A percentile compares a stretch with the other conserved stretches of the same genome.
These are phyloP conservation scores for Anaspis maculata DNA, from an alignment of 2,888 invertebrate genomes.

Conservation along the genomic window DNA sequence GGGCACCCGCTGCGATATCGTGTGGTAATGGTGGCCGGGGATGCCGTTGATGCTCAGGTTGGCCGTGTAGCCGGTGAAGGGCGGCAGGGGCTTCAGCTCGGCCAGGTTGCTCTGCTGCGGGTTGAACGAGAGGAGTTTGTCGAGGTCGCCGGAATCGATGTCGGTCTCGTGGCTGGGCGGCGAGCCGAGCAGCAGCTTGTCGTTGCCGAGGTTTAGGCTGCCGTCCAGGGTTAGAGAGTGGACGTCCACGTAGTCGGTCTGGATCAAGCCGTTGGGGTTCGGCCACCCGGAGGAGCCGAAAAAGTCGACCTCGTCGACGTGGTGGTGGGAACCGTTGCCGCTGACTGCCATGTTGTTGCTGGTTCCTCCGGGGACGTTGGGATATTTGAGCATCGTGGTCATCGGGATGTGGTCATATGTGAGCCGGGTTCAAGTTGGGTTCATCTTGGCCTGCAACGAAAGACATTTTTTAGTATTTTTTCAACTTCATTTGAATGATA, in stretches of 20 bases:
- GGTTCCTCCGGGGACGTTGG: slow-evolving; percentile 37
- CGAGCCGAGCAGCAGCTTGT: slow-evolving; percentile 43
- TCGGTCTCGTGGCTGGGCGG: slow-evolving; percentile 44
- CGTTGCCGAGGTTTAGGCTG: slow-evolving; percentile 42
- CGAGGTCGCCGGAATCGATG: slow-evolving; percentile 55
- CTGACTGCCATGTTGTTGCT: slow-evolving; percentile 40
- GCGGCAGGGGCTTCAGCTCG: slow-evolving; percentile 78
- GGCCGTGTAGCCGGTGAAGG: slow-evolving; percentile 79
- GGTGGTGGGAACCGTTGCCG: slow-evolving; percentile 37
- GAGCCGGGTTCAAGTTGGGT: too few relatives aligned
- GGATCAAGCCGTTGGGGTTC: slow-evolving; percentile 41
- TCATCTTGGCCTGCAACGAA: too few relatives aligned
- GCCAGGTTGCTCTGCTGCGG: slow-evolving; percentile 60
- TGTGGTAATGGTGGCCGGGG: slow-evolving; percentile 79
- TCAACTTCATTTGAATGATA: too few relatives aligned
- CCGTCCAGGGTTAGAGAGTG: slow-evolving; percentile 50
- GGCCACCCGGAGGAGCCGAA: slow-evolving; percentile 68
- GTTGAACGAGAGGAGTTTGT: slow-evolving; percentile 52
- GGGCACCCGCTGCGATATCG: slow-evolving; percentile 68
- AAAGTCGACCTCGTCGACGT: slow-evolving; percentile 55
- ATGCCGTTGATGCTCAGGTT: slow-evolving; percentile 82
- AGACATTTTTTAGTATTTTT: too few relatives aligned
- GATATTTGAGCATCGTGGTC: slow-evolving; percentile 44
- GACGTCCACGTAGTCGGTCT: slow-evolving; percentile 48
- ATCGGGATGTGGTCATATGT: slow-evolving; percentile 23